phyloP scores from a whole-genome alignment of 2,797 vertebrate species.

The Pseudochirops corinnae region DNA sequence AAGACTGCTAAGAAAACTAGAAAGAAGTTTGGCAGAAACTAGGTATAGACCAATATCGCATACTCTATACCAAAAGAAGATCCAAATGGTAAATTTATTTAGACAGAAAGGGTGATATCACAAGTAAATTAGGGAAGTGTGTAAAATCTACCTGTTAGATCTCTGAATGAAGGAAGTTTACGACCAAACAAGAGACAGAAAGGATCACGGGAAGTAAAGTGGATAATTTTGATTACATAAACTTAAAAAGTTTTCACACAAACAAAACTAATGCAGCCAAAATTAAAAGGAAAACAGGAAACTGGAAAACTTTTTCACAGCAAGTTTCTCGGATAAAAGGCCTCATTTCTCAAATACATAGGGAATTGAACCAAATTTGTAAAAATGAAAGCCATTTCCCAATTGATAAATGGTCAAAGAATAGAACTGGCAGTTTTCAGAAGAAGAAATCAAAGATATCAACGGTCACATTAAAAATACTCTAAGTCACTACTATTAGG shows the following conservation, averaged over 20 bases:
- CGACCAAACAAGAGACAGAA: background rate
- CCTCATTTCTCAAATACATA: background rate
- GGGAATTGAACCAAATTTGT: background rate
- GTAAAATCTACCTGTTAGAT: background rate
- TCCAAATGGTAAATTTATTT: background rate
- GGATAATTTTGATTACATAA: background rate
- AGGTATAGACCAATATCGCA: background rate
- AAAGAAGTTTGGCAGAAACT: background rate
- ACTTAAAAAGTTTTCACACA: background rate
- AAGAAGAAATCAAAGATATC: background rate
- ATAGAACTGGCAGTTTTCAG: background rate
- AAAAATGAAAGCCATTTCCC: background rate
- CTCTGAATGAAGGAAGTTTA: background rate
- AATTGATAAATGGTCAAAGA: background rate
- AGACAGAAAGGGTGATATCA: background rate
- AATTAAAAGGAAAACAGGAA: background rate
- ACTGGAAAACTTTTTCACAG: background rate
- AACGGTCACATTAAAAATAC: background rate
- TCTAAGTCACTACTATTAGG: background rate
- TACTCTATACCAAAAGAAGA: background rate
- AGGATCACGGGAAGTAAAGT: background rate
- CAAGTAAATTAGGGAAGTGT: background rate
- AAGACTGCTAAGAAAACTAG: background rate
- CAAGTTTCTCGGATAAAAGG: background rate
- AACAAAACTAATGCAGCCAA: background rate